A percentile compares a stretch with the other conserved stretches of the same genome.
phyloP scores from a whole-genome alignment of 2,797 vertebrate genomes.

The Ispidina lecontei region DNA sequence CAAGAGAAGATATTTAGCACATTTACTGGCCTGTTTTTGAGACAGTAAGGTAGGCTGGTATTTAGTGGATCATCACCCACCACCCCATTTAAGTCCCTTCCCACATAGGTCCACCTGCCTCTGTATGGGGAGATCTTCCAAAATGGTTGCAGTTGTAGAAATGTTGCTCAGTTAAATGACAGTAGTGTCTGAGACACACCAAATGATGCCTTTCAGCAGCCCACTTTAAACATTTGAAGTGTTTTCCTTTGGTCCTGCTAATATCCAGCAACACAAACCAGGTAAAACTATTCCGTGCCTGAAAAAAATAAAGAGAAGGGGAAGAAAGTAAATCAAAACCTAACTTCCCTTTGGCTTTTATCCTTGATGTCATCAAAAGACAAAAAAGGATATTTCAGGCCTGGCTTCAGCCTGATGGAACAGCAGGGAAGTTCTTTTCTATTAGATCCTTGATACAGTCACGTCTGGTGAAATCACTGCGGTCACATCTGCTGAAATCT shows the following conservation, averaged over 20 bases:
- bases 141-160: not conserved
- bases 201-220: not conserved
- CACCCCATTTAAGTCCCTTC: accelerated
- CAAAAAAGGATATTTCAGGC: constrained; percentile 61
- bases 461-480: constrained; percentile 58
- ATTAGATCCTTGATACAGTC: constrained; percentile 61
- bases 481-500: constrained; percentile 67
- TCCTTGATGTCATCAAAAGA: constrained; percentile 66
- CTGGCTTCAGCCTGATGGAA: constrained; percentile 49
- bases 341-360: constrained; percentile 64
- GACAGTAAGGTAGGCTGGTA: not conserved
- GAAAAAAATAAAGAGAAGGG: not conserved
- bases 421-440: constrained; percentile 73
- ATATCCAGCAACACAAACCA: constrained; percentile 41
- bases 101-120: not conserved
- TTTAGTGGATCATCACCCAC: not conserved
- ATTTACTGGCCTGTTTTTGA: not conserved
- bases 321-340: constrained; percentile 61
- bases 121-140: not conserved
- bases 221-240: constrained; percentile 14
- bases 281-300: constrained; percentile 22
- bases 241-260: constrained; percentile 36
- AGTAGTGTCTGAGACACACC: not conserved
- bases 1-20: not conserved
- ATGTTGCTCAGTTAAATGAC: not conserved